Evolutionary conservation across 2,113 vertebrate species (phyloP).

Genomic region (Protomyctophum bolini): DNA sequence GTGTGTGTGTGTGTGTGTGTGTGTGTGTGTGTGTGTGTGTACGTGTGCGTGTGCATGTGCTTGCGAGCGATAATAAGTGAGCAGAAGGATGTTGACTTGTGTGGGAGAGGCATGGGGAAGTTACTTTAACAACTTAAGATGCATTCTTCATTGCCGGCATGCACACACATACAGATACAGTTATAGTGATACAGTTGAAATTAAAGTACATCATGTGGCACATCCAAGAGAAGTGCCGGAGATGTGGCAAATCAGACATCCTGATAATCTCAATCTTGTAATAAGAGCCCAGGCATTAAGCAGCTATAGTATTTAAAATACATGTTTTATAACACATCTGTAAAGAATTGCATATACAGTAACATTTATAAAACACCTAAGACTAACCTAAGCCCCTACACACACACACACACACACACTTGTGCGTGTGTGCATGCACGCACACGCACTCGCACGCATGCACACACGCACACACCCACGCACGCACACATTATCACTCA

Average conservation of each 20-base stretch:
- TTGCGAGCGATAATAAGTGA: constrained; percentile 14
- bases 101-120: constrained; percentile 14
- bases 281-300: too few species aligned
- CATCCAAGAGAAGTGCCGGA: too few species aligned
- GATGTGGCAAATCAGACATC: too few species aligned
- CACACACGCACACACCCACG: constrained; percentile 15
- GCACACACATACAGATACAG: too few species aligned
- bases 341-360: too few species aligned
- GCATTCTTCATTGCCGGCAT: background rate
- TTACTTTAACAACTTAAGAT: constrained; percentile 18
- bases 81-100: constrained; percentile 37
- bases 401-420: background rate
- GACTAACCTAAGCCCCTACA: background rate
- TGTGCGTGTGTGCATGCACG: background rate
- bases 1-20: background rate
- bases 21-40: background rate
- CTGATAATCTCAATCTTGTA: too few species aligned
- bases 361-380: background rate
- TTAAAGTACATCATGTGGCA: too few species aligned
- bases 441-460: constrained; percentile 5
- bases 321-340: too few species aligned
- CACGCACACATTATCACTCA: constrained; percentile 12
- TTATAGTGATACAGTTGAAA: too few species aligned
- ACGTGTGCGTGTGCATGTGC: too few species aligned
- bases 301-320: too few species aligned